Conservation (phyloP, 2,888 invertebrate genomes). For the Caenorhabditis zanzibari region DNA sequence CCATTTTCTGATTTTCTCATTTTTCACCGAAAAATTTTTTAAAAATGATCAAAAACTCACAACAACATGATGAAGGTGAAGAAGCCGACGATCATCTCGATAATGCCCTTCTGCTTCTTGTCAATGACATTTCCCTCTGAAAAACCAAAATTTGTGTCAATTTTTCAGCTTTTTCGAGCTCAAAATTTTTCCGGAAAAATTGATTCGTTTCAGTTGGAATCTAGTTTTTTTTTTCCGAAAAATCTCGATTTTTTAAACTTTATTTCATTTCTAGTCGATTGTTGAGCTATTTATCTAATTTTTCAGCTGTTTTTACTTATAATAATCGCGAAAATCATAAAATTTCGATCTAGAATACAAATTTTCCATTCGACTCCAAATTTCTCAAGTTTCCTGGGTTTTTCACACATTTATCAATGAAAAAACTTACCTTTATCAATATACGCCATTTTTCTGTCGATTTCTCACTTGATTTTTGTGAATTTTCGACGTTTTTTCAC, state of each 20-base stretch:
- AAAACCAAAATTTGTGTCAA: slow-evolving; percentile 29
- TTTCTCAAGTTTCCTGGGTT: too few species aligned
- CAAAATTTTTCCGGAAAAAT: too few species aligned
- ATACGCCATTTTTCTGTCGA: slow-evolving; percentile 50
- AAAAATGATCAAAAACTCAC: slow-evolving; percentile 66
- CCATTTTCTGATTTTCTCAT: slow-evolving; percentile 1
- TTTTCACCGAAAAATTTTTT: neutral
- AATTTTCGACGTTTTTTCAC: neutral
- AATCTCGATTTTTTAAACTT: too few species aligned
- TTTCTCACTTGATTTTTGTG: neutral
- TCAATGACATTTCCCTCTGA: slow-evolving; percentile 67
- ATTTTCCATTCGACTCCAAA: too few species aligned
- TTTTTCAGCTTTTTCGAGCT: neutral
- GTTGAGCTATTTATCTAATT: too few species aligned
- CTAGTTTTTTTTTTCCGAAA: too few species aligned
- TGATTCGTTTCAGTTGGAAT: too few species aligned
- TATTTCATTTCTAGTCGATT: too few species aligned
- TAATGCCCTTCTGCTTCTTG: slow-evolving; percentile 62
- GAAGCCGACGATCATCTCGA: slow-evolving; percentile 60
- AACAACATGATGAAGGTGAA: slow-evolving; percentile 64
- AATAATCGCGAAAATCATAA: too few species aligned
- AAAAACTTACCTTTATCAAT: slow-evolving; percentile 60
- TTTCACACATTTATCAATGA: neutral
- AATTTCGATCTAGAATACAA: too few species aligned
- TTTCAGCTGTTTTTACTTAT: too few species aligned